phyloP scores from a whole-genome alignment of 2,888 invertebrate species.

The Agonopterix heracliana region DNA sequence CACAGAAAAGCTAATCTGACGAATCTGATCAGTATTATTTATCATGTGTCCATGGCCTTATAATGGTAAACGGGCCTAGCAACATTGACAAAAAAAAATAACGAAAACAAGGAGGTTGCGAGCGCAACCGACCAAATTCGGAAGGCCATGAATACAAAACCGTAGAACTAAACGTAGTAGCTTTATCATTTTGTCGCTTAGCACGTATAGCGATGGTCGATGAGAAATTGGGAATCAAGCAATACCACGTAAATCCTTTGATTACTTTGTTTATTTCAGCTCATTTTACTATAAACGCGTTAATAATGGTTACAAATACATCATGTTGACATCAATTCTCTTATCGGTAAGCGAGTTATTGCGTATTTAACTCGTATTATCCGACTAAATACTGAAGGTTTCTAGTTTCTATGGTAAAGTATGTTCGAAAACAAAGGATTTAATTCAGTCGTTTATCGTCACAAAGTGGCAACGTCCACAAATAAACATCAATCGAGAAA shows the following conservation, averaged over 20 bases:
- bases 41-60: constrained; percentile 37
- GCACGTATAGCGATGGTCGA: neutral
- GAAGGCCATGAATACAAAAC: constrained; percentile 44
- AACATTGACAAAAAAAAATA: constrained; percentile 50
- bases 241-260: no score
- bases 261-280: neutral
- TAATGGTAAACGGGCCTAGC: constrained; percentile 34
- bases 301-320: neutral
- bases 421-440: neutral
- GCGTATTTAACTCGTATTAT: neutral
- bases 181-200: neutral
- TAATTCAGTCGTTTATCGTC: neutral
- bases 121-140: constrained; percentile 34
- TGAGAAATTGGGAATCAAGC: no score
- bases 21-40: constrained; percentile 1
- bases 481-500: neutral
- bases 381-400: neutral
- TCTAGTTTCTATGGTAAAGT: neutral
- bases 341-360: no score
- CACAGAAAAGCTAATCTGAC: no score
- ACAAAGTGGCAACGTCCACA: neutral
- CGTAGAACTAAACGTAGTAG: constrained; percentile 10
- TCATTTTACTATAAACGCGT: neutral
- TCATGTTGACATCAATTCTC: no score
- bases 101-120: constrained; percentile 66